Base-by-base conservation (phyloP, 2,888 invertebrate species). In the Oxytorus armatus region DNA sequence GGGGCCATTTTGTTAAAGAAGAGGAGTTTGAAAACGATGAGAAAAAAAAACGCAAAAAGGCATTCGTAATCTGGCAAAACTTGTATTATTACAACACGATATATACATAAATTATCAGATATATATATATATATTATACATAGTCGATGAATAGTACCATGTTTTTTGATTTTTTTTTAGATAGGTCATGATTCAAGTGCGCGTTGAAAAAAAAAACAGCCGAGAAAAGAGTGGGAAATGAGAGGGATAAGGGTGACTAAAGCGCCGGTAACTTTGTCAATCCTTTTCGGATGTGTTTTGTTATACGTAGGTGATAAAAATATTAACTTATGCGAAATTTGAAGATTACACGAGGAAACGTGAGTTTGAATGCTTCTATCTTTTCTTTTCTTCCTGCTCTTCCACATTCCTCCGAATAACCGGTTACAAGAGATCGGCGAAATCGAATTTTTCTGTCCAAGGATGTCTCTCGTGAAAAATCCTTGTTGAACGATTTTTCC, bases 51-150 rank as follows among this genome's bases (percentile, higher is more conserved):
- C n/a, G n/a, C n/a, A 11, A 42, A 51, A 69, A 59, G 63, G 36
- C 77, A 63, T 44, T 65, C 44, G 55, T 47, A 47, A 68, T 51
- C 44, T 82, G 78, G 83, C 65, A 73, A 81, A 79, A 78, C 79
- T 81, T 86, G 79, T 87, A 85, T 85, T 84, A 85, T 83, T 84
- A 77, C 77, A 21, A 81, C 82, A 80, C 81, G 81, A 88, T 86
- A 85, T 90, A 69, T 25, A 87, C 83, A 88, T 89, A 88, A 57
- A 85, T 83, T 84, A 79, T 77, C 4, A 79, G 78, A 79, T 80
- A 78, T 29, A 88, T 85, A 87, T 85, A 44, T 61, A 42, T 91
- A 89, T 88, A 61, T 61, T 86, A 85, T 83, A 87, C 84, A 88
- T 89, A 88, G 86, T 86, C 82, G 83, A 73, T 77, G 73, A 84